Evolutionary conservation across 2,888 invertebrate genomes (phyloP).

Genomic region (Pseudanteris insignis): DNA sequence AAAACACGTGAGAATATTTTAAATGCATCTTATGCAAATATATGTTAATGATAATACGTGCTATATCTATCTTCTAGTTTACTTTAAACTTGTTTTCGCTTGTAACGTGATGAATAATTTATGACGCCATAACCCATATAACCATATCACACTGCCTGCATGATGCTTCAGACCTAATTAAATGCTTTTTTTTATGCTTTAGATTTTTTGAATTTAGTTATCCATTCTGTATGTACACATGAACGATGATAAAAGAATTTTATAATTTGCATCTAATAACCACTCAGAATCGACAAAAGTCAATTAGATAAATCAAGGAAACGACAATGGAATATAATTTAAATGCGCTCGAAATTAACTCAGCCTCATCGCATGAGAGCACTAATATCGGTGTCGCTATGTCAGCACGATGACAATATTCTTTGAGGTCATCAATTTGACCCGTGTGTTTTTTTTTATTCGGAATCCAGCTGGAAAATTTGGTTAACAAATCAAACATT

Average conservation of each 20-base stretch:
- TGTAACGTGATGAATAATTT: background rate
- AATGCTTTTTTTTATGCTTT: no score
- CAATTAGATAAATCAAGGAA: no score
- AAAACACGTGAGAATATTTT: background rate
- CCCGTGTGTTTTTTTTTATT: no score
- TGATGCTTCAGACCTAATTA: constrained; percentile 46
- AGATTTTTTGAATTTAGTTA: constrained; percentile 67
- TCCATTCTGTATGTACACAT: constrained; percentile 72
- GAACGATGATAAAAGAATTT: constrained; percentile 37
- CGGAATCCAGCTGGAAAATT: no score
- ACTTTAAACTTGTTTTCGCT: background rate
- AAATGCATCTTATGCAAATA: no score
- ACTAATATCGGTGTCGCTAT: constrained; percentile 28
- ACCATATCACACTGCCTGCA: constrained; percentile 41
- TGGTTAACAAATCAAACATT: constrained; percentile 20
- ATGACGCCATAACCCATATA: background rate
- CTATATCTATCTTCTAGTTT: background rate
- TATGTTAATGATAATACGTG: no score
- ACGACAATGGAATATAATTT: background rate
- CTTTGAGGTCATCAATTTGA: no score
- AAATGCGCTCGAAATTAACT: constrained; percentile 32
- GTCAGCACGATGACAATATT: constrained; percentile 7
- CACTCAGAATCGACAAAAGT: no score
- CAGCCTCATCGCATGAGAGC: constrained; percentile 29
- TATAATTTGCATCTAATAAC: constrained; percentile 47